These are phyloP conservation scores for Tipula unca DNA, from an alignment of 2,888 invertebrate species.

Conservation along the genomic window DNA sequence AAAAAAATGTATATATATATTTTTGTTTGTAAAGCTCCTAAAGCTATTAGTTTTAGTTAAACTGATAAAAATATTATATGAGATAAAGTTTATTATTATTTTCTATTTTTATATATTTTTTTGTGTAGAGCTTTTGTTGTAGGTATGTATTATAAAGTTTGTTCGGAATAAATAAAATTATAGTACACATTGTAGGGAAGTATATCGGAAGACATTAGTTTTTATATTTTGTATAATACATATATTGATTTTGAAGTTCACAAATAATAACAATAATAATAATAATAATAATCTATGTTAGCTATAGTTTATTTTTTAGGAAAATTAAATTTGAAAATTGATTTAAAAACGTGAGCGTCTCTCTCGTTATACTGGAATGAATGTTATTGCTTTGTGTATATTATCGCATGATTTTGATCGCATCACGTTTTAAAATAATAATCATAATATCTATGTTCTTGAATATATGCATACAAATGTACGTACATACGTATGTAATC, in stretches of 20 bases:
- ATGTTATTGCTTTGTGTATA: background rate
- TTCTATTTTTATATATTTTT: background rate
- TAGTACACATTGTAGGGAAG: background rate
- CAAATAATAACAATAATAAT: background rate
- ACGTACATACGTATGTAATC: background rate
- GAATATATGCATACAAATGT: no score
- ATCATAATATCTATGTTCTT: background rate
- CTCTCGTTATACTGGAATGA: background rate
- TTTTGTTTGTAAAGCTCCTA: background rate
- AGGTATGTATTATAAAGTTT: background rate
- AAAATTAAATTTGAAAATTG: background rate
- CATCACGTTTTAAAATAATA: background rate
- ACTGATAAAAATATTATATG: background rate
- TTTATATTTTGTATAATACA: background rate
- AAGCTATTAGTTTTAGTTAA: background rate
- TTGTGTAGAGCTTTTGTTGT: background rate
- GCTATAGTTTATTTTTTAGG: background rate
- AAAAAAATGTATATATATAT: background rate
- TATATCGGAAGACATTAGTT: background rate
- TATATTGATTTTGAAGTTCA: background rate
- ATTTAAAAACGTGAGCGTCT: background rate
- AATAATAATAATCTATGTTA: background rate
- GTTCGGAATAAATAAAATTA: background rate
- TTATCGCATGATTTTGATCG: background rate
- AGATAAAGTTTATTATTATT: slow-evolving; percentile 8